A percentile compares a stretch with the other conserved stretches of the same genome.
Evolutionary conservation across 2,113 vertebrate species (phyloP).

Genomic region (Aldabrachelys gigantea): DNA sequence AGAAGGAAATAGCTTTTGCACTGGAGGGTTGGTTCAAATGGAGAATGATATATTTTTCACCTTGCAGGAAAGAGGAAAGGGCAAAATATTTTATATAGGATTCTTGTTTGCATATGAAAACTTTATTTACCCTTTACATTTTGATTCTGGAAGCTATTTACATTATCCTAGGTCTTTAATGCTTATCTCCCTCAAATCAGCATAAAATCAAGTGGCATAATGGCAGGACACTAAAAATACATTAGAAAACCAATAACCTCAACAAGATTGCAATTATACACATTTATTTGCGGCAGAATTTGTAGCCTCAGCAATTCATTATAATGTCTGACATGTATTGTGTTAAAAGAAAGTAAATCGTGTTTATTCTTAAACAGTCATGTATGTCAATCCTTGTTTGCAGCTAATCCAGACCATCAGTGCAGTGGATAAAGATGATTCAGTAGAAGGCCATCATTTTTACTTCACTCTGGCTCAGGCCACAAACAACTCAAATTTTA

Average conservation of each 20-base stretch:
- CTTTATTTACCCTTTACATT: not conserved
- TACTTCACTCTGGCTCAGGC: conserved; percentile 84
- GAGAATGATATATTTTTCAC: conserved; percentile 12
- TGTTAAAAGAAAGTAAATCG: not conserved
- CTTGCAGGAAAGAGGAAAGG: not conserved
- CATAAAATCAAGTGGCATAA: conserved; percentile 17
- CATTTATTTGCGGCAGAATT: fast-evolving
- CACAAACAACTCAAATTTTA: conserved; percentile 86
- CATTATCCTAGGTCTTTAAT: conserved; percentile 3
- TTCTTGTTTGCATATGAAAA: not conserved
- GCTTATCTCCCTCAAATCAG: not conserved
- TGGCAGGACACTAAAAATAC: conserved; percentile 15
- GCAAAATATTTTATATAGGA: not conserved
- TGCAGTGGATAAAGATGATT: conserved; percentile 88
- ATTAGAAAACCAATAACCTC: not conserved
- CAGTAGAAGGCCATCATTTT: conserved; percentile 85
- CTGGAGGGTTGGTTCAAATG: conserved; percentile 21
- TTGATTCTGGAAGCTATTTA: not conserved
- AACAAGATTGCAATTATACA: not conserved
- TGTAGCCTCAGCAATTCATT: not conserved
- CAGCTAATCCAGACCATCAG: conserved; percentile 90
- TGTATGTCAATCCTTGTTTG: conserved; percentile 17
- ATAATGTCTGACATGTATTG: not conserved
- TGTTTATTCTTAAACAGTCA: not conserved
- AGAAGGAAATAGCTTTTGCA: conserved; percentile 42